Base-by-base conservation (phyloP, 2,797 vertebrate species). In the Gallinago nigripennis region DNA sequence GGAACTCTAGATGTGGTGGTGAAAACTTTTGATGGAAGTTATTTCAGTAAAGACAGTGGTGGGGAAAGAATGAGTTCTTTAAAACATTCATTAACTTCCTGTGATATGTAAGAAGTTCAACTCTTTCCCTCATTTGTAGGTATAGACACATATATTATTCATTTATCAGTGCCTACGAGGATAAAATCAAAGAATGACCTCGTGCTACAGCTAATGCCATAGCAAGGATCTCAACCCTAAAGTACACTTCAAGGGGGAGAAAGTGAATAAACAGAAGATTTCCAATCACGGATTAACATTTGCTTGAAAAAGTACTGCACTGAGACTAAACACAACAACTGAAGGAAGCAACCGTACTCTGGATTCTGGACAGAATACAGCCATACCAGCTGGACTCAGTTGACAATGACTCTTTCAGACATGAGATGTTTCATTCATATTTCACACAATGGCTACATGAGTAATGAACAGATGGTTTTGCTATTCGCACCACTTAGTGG, bases 391-490 rank as follows among this genome's bases (percentile, higher is more conserved):
- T 92, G 92, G 89, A 65, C 76, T 77, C 72, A 30, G 68, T 12
- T 89, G 94, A 95, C 96, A 95, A 85, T 89, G 78, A 95, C 57
- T 91, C 93, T 96, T 95, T 95, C 85, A 96, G 88, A 96, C 76
- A 91, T 65, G 81, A 92, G 87, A 96, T 89, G 77, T 93, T 96
- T 94, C 87, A 96, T 97, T 97, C 91, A 90, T 83, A 93, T 95
- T 94, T 91, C 90, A 95, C 93, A 97, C 91, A 95, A 92, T 95
- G 88, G 89, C 91, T 94, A 94, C 86, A 94, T 90, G 86, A 95
- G 87, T 94, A 95, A 93, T 85, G 96, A 97, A 86, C 97, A 97
- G 96, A 97, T 97, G 97, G 96, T 88, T 95, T 96, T 96, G 87
- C 82, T 94, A 90, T 85, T 95, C 3, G 2, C 82, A 94, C 79